Base-by-base conservation (phyloP, 37 sponge, comb jelly and placozoan genomes). In the Axinella damicornis region DNA sequence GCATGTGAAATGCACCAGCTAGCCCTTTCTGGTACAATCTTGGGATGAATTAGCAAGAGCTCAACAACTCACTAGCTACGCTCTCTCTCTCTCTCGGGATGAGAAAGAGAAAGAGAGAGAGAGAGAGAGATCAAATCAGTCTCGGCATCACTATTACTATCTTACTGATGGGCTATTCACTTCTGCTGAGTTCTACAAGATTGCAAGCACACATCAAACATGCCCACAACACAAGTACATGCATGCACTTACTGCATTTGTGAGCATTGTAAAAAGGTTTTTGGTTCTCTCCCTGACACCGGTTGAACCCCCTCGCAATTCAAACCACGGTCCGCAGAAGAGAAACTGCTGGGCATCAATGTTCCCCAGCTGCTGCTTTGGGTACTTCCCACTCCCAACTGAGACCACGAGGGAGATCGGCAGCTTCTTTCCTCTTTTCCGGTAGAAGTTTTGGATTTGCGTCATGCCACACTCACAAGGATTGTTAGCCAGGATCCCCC, bases 331-430 rank as follows among this genome's bases (percentile, higher is more conserved):
- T 1, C 89, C 83, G 28, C 69, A 76, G 62, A 78, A 83, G 9
- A 88, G 70, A 35, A 57, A 87, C 35, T 69, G 24, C 61, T 81
- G 70, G 0, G 68, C 53, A 83, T 83, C 77, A 27, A 83, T 74
- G 32, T 46, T 83, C 2, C 89, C 89, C 19, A 89, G 41, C 2
- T 59, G 30, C 40, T 59, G 32, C 15, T n/a, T 24, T 12, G 83
- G 84, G 36, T 69, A 81, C 70, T 61, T 74, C 19, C 91, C 91
- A 81, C 82, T 69, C 19, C 91, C 91, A 19, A 90, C 63, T 25
- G 91, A 90, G 18, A 90, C 91, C 68, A 90, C 86, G 33, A 85
- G 34, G 13, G 91, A 85, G 15, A 90, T 55, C 0, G 75, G 76
- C 5, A 85, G 78, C 76, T 82, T 88, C 69, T 84, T 41, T 34